Percentiles rank a stretch among this genome's conserved stretches.
These are phyloP conservation scores for Clarias platycephalus DNA, from an alignment of 2,797 vertebrate genomes.

Conservation along the genomic window DNA sequence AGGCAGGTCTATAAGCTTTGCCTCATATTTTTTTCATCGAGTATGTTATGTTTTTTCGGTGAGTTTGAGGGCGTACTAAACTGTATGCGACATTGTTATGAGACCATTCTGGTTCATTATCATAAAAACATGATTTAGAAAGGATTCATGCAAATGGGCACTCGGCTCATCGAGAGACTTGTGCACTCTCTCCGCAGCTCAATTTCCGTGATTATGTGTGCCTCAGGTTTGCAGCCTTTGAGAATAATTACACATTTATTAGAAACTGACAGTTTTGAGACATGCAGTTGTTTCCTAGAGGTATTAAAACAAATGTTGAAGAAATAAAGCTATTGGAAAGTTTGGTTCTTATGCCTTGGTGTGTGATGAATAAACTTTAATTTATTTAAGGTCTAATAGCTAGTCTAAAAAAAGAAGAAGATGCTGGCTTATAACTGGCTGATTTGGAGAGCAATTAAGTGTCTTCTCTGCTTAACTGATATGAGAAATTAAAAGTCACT, in stretches of 20 bases:
- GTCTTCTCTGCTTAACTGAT: not conserved
- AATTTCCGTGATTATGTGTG: conserved; percentile 53
- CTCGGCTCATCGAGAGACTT: conserved; percentile 46
- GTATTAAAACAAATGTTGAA: conserved; percentile 39
- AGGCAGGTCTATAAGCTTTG: conserved; percentile 53
- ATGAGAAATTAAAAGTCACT: conserved; percentile 10
- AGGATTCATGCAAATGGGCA: conserved; percentile 48
- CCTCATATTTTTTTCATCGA: conserved; percentile 34
- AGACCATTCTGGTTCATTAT: conserved; percentile 53
- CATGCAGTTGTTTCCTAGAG: conserved; percentile 37
- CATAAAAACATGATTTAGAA: conserved; percentile 51
- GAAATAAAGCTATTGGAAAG: conserved; percentile 14
- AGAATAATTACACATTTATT: conserved; percentile 52
- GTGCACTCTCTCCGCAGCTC: conserved; percentile 38
- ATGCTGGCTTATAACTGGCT: not conserved
- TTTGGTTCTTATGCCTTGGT: conserved; percentile 10
- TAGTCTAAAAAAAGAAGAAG: not conserved
- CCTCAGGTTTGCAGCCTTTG: conserved; percentile 51
- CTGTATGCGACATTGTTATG: conserved; percentile 30
- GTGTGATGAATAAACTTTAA: not conserved
- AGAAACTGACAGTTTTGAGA: conserved; percentile 49
- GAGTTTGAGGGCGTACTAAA: conserved; percentile 40
- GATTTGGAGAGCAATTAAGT: not conserved
- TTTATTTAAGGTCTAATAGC: conserved; percentile 9
- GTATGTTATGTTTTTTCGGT: conserved; percentile 30